phyloP scores from a whole-genome alignment of 2,797 vertebrate species.

The Acomys russatus region DNA sequence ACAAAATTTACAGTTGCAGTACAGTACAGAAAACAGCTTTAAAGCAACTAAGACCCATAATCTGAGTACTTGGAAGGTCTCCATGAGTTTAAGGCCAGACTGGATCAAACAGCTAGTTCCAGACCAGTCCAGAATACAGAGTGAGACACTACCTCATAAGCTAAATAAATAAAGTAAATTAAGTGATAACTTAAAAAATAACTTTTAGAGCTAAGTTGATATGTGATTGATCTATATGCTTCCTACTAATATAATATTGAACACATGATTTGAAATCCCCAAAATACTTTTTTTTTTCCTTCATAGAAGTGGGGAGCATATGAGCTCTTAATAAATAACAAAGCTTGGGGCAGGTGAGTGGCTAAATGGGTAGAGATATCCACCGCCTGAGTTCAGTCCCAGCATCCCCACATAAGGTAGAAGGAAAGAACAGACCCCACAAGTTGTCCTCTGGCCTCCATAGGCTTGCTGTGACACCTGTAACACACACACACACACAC shows the following conservation, averaged over 20 bases:
- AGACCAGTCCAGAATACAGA: neutral
- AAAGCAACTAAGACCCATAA: neutral
- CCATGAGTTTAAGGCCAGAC: neutral
- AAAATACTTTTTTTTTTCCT: constrained; percentile 3
- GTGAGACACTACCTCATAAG: neutral
- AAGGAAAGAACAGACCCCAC: neutral
- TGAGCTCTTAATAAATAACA: neutral
- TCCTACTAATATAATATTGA: neutral
- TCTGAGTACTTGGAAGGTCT: neutral
- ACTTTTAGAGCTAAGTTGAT: neutral
- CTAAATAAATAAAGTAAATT: neutral
- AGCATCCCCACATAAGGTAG: neutral
- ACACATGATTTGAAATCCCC: neutral
- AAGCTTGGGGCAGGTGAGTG: neutral
- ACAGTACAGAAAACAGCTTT: neutral
- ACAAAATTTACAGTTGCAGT: neutral
- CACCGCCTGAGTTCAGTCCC: neutral
- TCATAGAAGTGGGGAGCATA: neutral
- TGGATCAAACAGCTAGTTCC: neutral
- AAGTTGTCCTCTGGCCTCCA: neutral
- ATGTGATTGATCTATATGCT: neutral
- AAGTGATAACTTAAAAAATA: neutral
- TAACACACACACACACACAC: neutral
- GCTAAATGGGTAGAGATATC: neutral
- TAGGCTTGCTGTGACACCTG: neutral